Conservation (phyloP, 2,888 invertebrate genomes). For the Microctonus aethiopoides region DNA sequence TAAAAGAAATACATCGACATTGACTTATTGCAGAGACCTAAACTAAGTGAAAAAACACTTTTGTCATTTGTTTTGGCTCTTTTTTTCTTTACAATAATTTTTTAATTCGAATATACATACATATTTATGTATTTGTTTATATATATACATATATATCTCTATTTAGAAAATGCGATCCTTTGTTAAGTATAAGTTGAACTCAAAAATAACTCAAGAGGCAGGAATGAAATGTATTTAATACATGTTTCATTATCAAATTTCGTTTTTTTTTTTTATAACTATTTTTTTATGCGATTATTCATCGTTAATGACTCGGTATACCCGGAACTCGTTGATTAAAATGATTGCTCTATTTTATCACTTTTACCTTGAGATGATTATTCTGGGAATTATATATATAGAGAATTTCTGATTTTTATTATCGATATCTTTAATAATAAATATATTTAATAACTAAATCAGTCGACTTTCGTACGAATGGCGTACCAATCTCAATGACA, state of each 20-base stretch:
- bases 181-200: conserved; percentile 34
- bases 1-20: conserved; percentile 26
- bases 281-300: not conserved
- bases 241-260: not conserved
- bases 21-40: conserved; percentile 38
- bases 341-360: too few species aligned
- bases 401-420: too few species aligned
- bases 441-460: conserved; percentile 32
- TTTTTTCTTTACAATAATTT: conserved; percentile 23
- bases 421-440: not conserved
- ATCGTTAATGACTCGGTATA: not conserved
- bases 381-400: too few species aligned
- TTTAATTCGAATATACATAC: conserved; percentile 31
- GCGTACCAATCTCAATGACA: conserved; percentile 25
- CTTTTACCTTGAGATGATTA: not conserved
- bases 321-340: not conserved
- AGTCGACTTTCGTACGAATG: conserved; percentile 34
- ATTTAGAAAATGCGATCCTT: conserved; percentile 41
- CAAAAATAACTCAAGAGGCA: conserved; percentile 29
- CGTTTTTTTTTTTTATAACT: not conserved
- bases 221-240: conserved; percentile 14
- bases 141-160: too few species aligned
- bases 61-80: conserved; percentile 24
- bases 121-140: too few species aligned
- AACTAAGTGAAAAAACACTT: conserved; percentile 34